Base-by-base conservation (phyloP, 2,888 invertebrate genomes). In the Furcula furcula region DNA sequence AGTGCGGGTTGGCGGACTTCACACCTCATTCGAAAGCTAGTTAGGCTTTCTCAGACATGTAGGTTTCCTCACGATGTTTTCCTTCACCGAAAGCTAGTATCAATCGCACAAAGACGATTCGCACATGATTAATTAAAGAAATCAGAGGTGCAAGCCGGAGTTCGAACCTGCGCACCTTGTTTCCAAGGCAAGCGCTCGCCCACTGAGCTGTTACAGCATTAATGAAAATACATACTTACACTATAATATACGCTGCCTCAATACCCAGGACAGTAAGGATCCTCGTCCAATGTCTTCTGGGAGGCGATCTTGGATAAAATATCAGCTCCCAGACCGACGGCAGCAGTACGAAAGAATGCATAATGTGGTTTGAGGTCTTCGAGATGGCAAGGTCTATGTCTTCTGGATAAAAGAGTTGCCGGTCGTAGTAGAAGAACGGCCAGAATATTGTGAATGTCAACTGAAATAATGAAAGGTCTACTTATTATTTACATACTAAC, bases 171-270 rank as follows among this genome's bases (percentile, higher is more conserved):
- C n/a, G n/a, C n/a, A n/a, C n/a, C n/a, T n/a, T n/a, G n/a, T n/a
- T n/a, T n/a, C n/a, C n/a, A n/a, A n/a, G n/a, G n/a, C n/a, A n/a
- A n/a, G n/a, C n/a, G n/a, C n/a, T n/a, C n/a, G n/a, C n/a, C n/a
- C n/a, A n/a, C n/a, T n/a, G n/a, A n/a, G n/a, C n/a, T n/a, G n/a
- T n/a, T n/a, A n/a, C n/a, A n/a, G n/a, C n/a, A n/a, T n/a, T n/a
- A n/a, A n/a, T n/a, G n/a, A n/a, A n/a, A n/a, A n/a, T n/a, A n/a
- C 6, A 19, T 36, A 58, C 56, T 51, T 39, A 59, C 57, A 39
- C 33, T 1, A 29, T 6, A 2, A 59, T 21, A 39, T 51, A 58
- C 0, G 33, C 2, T 1, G 26, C 3, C 2, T 34, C 51, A 0
- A 35, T 0, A 3, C 25, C 23, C 1, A 25, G 5, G 0, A 37